Percentiles rank a stretch among this genome's conserved stretches.
Evolutionary conservation across 2,113 vertebrate genomes (phyloP).

Genomic region (Crocuta crocuta): DNA sequence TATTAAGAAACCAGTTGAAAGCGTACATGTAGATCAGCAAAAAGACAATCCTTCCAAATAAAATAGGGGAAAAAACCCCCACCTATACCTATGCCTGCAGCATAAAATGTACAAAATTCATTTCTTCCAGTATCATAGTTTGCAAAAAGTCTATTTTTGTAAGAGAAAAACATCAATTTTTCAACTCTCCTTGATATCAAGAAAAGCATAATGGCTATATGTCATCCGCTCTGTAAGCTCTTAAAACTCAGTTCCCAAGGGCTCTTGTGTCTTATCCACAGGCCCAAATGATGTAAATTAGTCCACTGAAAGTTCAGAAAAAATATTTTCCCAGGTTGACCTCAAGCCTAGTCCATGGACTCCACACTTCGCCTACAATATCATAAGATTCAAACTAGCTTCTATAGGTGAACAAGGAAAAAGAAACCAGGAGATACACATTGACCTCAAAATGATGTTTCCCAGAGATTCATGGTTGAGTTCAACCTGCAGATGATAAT

Average conservation of each 20-base stretch:
- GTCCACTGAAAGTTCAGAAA: not conserved
- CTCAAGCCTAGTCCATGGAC: not conserved
- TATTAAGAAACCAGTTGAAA: slow-evolving; percentile 1
- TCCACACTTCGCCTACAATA: not conserved
- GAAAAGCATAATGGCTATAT: not conserved
- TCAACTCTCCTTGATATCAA: slow-evolving; percentile 26
- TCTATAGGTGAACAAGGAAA: not conserved
- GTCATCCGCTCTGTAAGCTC: not conserved
- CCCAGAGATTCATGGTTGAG: not conserved
- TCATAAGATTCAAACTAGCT: not conserved
- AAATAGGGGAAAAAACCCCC: not conserved
- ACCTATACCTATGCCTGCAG: not conserved
- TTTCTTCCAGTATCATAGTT: not conserved
- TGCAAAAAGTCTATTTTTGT: slow-evolving; percentile 47
- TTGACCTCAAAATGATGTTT: not conserved
- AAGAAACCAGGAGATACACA: not conserved
- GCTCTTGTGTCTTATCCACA: not conserved
- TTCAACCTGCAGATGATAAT: slow-evolving; percentile 49
- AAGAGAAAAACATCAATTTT: slow-evolving; percentile 33
- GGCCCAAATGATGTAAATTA: not conserved
- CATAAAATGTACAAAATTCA: slow-evolving; percentile 43
- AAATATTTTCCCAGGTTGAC: not conserved
- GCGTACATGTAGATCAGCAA: not conserved
- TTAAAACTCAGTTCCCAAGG: slow-evolving; percentile 31
- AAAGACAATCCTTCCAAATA: slow-evolving; percentile 34